Evolutionary conservation across 2,888 invertebrate species (phyloP).

Genomic region (Dryococelus australis): DNA sequence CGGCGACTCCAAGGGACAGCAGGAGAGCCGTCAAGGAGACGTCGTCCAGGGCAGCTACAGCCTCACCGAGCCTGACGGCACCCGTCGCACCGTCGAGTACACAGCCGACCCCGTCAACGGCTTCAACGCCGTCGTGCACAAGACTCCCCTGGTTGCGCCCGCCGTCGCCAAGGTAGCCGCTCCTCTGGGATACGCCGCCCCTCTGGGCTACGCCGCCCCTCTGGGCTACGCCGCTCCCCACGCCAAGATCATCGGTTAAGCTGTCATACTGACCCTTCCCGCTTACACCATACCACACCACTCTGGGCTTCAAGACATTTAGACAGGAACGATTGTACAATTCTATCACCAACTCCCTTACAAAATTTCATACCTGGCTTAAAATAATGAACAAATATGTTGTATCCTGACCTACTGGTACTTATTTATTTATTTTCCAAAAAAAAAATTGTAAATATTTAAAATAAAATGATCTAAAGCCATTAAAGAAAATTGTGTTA

Average conservation of each 20-base stretch:
- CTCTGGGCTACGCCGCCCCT: constrained; percentile 31
- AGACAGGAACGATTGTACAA: too few species aligned
- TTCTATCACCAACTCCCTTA: too few species aligned
- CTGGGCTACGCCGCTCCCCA: constrained; percentile 35
- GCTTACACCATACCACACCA: too few species aligned
- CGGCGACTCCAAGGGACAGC: constrained; percentile 36
- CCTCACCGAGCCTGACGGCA: constrained; percentile 36
- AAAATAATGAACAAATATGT: too few species aligned
- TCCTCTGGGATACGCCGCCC: constrained; percentile 41
- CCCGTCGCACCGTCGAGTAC: constrained; percentile 36
- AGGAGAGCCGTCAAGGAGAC: constrained; percentile 36
- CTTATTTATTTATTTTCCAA: too few species aligned
- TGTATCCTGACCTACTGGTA: too few species aligned
- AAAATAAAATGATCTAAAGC: too few species aligned
- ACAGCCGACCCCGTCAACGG: constrained; percentile 36
- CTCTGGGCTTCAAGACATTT: too few species aligned
- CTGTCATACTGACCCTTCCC: neutral
- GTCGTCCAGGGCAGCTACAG: constrained; percentile 37
- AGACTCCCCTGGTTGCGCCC: constrained; percentile 22
- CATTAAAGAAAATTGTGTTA: too few species aligned
- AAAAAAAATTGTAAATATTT: too few species aligned
- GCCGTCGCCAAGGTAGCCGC: constrained; percentile 38
- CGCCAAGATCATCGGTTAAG: neutral
- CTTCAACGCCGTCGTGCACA: constrained; percentile 11
- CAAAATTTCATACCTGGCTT: too few species aligned